Percentiles rank a stretch among this genome's conserved stretches.
Conservation (phyloP, 2,797 vertebrate species). For the Cynodonichthys magdalenae region DNA sequence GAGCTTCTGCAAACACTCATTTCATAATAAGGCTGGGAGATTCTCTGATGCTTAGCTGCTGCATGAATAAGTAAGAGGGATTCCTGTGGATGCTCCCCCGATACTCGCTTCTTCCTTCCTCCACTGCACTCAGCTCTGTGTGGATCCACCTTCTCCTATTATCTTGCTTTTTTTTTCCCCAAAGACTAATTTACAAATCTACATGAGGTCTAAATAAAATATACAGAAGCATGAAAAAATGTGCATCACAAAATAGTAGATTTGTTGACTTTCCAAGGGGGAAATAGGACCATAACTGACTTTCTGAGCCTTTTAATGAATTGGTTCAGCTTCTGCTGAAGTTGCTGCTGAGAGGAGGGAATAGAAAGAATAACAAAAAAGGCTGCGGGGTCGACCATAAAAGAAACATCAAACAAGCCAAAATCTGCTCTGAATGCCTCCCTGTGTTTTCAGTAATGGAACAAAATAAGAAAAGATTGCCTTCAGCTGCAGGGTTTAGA, state of each 20-base stretch:
- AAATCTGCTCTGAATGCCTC: slow-evolving; percentile 34
- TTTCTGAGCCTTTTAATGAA: slow-evolving; percentile 78
- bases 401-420: slow-evolving; percentile 58
- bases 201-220: slow-evolving; percentile 71
- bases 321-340: slow-evolving; percentile 65
- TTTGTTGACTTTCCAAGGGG: slow-evolving; percentile 53
- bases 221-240: slow-evolving; percentile 45
- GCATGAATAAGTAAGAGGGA: slow-evolving; percentile 74
- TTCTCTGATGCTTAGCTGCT: slow-evolving; percentile 62
- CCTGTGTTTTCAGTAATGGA: slow-evolving; percentile 40
- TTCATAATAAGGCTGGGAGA: slow-evolving; percentile 74
- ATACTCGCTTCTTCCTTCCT: slow-evolving; percentile 37
- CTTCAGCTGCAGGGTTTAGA: slow-evolving; percentile 36
- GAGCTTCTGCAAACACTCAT: slow-evolving; percentile 55
- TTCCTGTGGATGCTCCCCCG: slow-evolving; percentile 64
- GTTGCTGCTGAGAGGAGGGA: slow-evolving; percentile 33
- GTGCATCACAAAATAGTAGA: slow-evolving; percentile 49
- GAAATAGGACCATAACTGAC: slow-evolving; percentile 78
- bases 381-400: slow-evolving; percentile 19
- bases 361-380: slow-evolving; percentile 20
- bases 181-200: slow-evolving; percentile 60
- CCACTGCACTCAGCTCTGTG: slow-evolving; percentile 21
- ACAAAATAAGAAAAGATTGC: slow-evolving; percentile 42
- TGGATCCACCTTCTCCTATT: slow-evolving; percentile 12
- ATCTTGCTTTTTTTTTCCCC: slow-evolving; percentile 23